A percentile compares a stretch with the other conserved stretches of the same genome.
These are phyloP conservation scores for Subacronicta megacephala DNA, from an alignment of 2,888 invertebrate species.

Conservation along the genomic window DNA sequence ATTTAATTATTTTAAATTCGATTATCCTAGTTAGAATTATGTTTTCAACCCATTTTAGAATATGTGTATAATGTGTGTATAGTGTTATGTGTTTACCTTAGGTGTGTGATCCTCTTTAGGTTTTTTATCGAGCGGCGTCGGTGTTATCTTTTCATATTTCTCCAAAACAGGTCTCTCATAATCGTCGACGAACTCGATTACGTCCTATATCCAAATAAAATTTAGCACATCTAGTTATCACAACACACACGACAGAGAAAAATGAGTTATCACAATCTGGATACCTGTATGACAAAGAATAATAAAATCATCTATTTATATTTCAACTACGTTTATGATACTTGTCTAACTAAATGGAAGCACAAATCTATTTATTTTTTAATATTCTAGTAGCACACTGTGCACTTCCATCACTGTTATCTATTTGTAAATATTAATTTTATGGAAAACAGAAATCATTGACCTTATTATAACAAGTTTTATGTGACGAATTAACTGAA, in stretches of 20 bases:
- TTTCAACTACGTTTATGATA: constrained; percentile 15
- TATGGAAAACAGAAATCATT: no score
- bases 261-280: constrained; percentile 56
- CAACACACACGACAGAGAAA: constrained; percentile 66
- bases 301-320: constrained; percentile 14
- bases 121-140: constrained; percentile 88
- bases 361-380: not conserved
- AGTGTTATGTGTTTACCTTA: constrained; percentile 81
- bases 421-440: no score
- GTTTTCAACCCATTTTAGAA: not conserved
- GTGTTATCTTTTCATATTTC: constrained; percentile 91
- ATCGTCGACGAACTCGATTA: constrained; percentile 91
- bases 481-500: no score
- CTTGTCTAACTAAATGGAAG: constrained; percentile 28
- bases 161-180: constrained; percentile 94
- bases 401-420: no score
- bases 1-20: constrained; percentile 38
- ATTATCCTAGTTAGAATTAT: not conserved
- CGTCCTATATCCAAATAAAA: constrained; percentile 81
- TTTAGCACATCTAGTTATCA: constrained; percentile 80
- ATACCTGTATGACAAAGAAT: constrained; percentile 29
- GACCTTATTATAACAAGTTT: no score
- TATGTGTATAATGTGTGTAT: constrained; percentile 50
- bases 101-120: constrained; percentile 83
- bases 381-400: not conserved